Conservation (phyloP, 1,140 invertebrate genomes). For the Lepeophtheirus salmonis region DNA sequence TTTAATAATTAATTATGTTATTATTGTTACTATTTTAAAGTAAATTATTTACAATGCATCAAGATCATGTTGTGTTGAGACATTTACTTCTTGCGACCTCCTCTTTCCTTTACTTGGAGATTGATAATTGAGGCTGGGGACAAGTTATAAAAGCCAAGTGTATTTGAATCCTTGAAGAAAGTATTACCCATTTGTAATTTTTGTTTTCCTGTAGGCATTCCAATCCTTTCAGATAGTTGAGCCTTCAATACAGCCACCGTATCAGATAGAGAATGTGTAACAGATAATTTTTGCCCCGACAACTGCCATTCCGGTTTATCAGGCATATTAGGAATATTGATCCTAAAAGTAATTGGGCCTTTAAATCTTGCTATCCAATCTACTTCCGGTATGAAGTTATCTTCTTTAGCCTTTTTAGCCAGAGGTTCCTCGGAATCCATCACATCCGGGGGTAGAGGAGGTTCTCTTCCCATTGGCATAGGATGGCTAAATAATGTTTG, state of each 20-base stretch:
- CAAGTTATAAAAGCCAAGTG: conserved; percentile 88
- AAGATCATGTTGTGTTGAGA: too few relatives aligned
- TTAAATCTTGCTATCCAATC: conserved; percentile 28
- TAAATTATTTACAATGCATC: too few relatives aligned
- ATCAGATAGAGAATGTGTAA: conserved; percentile 59
- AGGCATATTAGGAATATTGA: conserved; percentile 51
- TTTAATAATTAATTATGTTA: too few relatives aligned
- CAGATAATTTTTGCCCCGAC: conserved; percentile 66
- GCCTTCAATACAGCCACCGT: conserved; percentile 66
- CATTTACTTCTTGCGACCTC: conserved; percentile 95
- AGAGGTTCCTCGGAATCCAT: not conserved
- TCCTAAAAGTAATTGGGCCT: conserved; percentile 48
- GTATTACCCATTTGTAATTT: conserved; percentile 40
- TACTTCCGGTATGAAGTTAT: not conserved
- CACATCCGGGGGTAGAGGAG: not conserved
- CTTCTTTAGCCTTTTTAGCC: not conserved
- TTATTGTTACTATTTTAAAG: too few relatives aligned
- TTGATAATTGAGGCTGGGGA: conserved; percentile 58
- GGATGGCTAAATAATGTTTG: conserved; percentile 24
- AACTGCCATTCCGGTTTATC: conserved; percentile 91
- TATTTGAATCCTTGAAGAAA: conserved; percentile 57
- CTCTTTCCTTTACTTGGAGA: conserved; percentile 85
- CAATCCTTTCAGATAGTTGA: conserved; percentile 65
- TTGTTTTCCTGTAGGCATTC: conserved; percentile 91
- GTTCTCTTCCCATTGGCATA: conserved; percentile 17